Base-by-base conservation (phyloP, 1,140 invertebrate species). In the Drosophila lacteicornis region DNA sequence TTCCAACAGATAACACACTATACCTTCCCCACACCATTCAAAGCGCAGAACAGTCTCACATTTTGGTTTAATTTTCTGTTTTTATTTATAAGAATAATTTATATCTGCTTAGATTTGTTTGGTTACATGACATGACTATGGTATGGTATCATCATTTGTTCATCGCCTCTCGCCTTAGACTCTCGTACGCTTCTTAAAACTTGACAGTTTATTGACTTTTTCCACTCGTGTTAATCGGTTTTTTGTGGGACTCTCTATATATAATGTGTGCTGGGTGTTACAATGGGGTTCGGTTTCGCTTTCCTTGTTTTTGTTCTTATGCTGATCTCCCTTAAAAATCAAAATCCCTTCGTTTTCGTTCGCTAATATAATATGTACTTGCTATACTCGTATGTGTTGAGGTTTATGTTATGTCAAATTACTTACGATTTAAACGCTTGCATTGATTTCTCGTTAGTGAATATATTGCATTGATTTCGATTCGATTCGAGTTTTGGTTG, bases 31-130 rank as follows among this genome's bases (percentile, higher is more conserved):
- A 30, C 8, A n/a, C 25, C 13, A 33, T 57, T 55, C 15, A 30
- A 25, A 19, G 38, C 4, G 7, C 17, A 47, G 0, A 13, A 55
- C 15, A n/a, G 0, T 3, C 27, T 22, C 15, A 51, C 13, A 45
- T 56, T 79, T 76, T 55, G 51, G 70, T 87, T 87, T 36, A 62
- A 65, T 78, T 86, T 49, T 62, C 61, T 55, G 49, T 61, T 85
- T 91, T 91, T 91, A 91, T 90, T 87, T 91, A 91, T 91, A 91
- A 91, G 90, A 91, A 91, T 91, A 91, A 91, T 91, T 88, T 90
- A 91, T 86, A 90, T 91, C 90, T 91, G 82, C 82, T 91, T 91
- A 91, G 78, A 79, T 75, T 90, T 79, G 79, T 50, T 69, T 63
- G 82, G 53, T 91, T 91, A 88, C 74, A 91, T 91, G 88, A 87